These are phyloP conservation scores for Leiothrix lutea DNA, from an alignment of 2,113 vertebrate genomes.

Conservation along the genomic window DNA sequence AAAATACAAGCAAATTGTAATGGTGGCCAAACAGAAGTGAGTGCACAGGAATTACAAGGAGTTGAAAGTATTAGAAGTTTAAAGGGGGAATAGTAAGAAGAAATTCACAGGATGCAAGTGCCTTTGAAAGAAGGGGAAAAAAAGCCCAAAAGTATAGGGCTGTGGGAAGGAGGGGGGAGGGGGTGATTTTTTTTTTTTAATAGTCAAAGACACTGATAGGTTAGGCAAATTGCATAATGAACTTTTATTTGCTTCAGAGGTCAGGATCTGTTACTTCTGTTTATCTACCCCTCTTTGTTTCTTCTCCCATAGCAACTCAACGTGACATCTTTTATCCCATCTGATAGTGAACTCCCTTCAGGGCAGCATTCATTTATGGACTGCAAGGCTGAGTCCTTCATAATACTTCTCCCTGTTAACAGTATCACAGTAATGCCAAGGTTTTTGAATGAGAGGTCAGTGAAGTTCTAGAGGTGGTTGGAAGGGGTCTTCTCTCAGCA, in stretches of 20 bases:
- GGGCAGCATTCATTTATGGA: background rate
- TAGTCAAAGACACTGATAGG: background rate
- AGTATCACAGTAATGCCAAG: background rate
- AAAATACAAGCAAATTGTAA: background rate
- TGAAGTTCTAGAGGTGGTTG: background rate
- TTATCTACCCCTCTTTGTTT: background rate
- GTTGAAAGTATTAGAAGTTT: background rate
- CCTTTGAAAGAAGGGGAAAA: background rate
- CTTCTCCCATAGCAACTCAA: background rate
- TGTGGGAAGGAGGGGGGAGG: too few species aligned
- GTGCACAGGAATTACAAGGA: background rate
- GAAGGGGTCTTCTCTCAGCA: background rate
- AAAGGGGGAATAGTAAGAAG: background rate
- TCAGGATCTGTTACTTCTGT: background rate
- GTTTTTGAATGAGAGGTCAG: background rate
- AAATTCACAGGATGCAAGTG: background rate
- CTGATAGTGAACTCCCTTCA: background rate
- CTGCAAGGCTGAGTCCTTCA: background rate
- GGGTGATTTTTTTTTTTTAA: background rate
- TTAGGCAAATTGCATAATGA: background rate
- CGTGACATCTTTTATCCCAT: background rate
- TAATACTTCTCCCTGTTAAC: background rate
- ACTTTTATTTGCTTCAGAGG: background rate
- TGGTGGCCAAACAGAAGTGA: background rate
- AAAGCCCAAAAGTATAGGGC: accelerated